Percentiles rank a stretch among this genome's conserved stretches.
Conservation (phyloP, 2,797 vertebrate species). For the Brotula barbata region DNA sequence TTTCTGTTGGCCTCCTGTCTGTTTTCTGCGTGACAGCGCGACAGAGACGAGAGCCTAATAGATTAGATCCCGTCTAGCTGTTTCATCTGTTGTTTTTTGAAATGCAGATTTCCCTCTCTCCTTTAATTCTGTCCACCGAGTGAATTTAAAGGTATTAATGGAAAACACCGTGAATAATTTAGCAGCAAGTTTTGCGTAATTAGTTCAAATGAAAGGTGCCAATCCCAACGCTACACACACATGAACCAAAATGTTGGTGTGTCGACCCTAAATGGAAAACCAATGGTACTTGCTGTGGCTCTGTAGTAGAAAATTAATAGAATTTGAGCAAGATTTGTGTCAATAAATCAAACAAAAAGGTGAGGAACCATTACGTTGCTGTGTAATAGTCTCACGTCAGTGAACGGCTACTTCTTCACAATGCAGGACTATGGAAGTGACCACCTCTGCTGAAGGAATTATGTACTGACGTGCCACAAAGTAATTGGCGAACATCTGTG, state of each 20-base stretch:
- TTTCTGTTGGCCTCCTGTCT: slow-evolving; percentile 71
- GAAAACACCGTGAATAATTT: slow-evolving; percentile 69
- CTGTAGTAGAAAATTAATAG: slow-evolving; percentile 10
- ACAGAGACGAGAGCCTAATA: slow-evolving; percentile 66
- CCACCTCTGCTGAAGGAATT: background rate
- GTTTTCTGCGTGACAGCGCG: slow-evolving; percentile 48
- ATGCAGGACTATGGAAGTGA: background rate
- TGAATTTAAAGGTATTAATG: slow-evolving; percentile 68
- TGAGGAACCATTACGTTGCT: background rate
- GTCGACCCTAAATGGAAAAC: background rate
- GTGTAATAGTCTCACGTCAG: background rate
- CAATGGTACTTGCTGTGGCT: no score
- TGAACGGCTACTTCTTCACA: background rate
- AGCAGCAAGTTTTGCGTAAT: slow-evolving; percentile 66
- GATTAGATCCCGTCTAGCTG: slow-evolving; percentile 67
- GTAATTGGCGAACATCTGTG: slow-evolving; percentile 11
- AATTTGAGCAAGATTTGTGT: background rate
- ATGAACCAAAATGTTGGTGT: slow-evolving; percentile 17
- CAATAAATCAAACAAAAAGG: background rate
- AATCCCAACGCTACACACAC: slow-evolving; percentile 53
- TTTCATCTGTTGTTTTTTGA: slow-evolving; percentile 75
- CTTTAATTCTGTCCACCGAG: slow-evolving; percentile 70
- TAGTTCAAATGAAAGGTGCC: slow-evolving; percentile 71
- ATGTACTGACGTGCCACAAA: slow-evolving; percentile 13
- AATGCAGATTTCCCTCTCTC: slow-evolving; percentile 74